Conservation (phyloP, 2,888 invertebrate species). For the Xestoiulus laeticollis region DNA sequence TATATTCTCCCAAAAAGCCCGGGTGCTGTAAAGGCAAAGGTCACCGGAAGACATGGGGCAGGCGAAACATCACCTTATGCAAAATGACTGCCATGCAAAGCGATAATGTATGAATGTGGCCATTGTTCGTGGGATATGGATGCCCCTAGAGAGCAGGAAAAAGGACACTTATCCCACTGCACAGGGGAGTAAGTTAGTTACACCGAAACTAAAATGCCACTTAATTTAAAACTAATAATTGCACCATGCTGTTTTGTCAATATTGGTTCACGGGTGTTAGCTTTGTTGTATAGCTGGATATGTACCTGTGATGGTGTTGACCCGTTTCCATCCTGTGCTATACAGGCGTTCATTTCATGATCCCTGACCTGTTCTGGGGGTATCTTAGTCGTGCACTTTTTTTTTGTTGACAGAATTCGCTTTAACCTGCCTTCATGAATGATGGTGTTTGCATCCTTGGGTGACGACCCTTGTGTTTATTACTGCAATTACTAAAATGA, state of each 20-base stretch:
- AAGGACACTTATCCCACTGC: background rate
- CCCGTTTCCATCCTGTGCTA: conserved; percentile 17
- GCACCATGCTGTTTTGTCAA: conserved; percentile 12
- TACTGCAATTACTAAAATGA: conserved; percentile 2
- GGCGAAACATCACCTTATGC: conserved; percentile 6
- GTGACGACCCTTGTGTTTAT: conserved; percentile 27
- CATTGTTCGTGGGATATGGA: background rate
- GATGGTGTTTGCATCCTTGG: conserved; percentile 14
- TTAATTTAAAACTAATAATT: conserved; percentile 29
- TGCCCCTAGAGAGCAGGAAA: background rate
- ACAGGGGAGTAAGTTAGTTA: background rate
- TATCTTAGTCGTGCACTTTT: background rate
- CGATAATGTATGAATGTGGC: background rate
- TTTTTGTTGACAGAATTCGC: background rate
- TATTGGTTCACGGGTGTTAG: background rate
- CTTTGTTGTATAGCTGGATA: background rate
- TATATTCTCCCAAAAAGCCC: background rate
- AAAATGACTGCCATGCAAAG: background rate
- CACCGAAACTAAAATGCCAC: background rate
- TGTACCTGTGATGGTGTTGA: background rate
- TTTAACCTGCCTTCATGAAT: conserved; percentile 2
- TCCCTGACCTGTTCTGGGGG: background rate
- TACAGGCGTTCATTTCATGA: background rate
- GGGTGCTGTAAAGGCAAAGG: conserved; percentile 1
- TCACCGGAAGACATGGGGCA: background rate